These are phyloP conservation scores for Macaria notata DNA, from an alignment of 2,888 invertebrate genomes.

Conservation along the genomic window DNA sequence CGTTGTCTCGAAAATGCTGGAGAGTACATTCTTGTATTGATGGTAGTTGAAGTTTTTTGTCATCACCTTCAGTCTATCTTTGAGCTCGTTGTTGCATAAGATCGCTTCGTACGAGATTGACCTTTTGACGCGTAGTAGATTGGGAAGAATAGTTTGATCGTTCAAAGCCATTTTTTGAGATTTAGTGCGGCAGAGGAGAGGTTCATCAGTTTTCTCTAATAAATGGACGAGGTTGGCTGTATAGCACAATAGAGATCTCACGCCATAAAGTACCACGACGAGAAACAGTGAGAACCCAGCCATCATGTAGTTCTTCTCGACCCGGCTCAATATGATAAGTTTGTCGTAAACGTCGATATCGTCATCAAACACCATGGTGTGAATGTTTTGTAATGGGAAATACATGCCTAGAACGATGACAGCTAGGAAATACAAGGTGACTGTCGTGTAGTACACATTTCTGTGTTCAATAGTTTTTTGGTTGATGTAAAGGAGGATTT, in stretches of 20 bases:
- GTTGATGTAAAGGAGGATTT: constrained; percentile 46
- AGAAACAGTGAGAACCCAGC: constrained; percentile 70
- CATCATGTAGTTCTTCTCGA: constrained; percentile 64
- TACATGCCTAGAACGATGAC: constrained; percentile 65
- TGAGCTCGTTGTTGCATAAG: constrained; percentile 58
- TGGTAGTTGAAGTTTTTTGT: constrained; percentile 46
- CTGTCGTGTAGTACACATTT: constrained; percentile 34
- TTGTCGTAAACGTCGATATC: constrained; percentile 50
- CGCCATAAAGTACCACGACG: constrained; percentile 57
- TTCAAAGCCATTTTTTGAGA: constrained; percentile 23
- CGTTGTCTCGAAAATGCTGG: constrained; percentile 45
- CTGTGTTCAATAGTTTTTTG: constrained; percentile 38
- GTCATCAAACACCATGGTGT: constrained; percentile 45
- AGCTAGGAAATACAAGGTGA: constrained; percentile 48
- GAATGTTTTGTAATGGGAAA: constrained; percentile 53
- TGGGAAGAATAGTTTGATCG: constrained; percentile 49
- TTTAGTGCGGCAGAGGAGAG: constrained; percentile 25
- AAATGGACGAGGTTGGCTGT: constrained; percentile 50
- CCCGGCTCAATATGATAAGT: constrained; percentile 45
- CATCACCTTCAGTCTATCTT: constrained; percentile 53
- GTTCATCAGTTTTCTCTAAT: constrained; percentile 37
- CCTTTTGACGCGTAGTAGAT: constrained; percentile 55
- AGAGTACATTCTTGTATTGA: constrained; percentile 39
- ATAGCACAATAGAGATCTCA: constrained; percentile 53
- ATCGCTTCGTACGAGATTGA: constrained; percentile 67